These are phyloP conservation scores for Pangasius krempfi DNA, from an alignment of 2,797 vertebrate genomes.

Conservation along the genomic window DNA sequence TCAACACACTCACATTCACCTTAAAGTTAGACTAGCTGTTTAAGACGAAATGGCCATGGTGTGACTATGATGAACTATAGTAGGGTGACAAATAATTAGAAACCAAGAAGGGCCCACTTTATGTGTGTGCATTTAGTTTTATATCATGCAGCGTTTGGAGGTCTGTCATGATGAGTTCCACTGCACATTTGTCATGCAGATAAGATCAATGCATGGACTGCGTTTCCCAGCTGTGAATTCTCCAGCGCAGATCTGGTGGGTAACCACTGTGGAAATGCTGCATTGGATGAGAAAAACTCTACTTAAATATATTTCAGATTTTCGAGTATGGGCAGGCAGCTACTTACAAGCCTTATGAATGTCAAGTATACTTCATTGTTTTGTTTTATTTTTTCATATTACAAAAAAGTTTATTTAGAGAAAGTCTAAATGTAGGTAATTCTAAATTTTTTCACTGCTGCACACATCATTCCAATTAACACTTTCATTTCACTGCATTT, in stretches of 20 bases:
- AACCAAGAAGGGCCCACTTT: constrained; percentile 34
- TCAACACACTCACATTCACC: constrained; percentile 54
- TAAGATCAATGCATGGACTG: constrained; percentile 67
- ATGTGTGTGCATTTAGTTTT: constrained; percentile 60
- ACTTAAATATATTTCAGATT: constrained; percentile 43
- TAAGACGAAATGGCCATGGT: constrained; percentile 48
- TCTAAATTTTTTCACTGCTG: not conserved
- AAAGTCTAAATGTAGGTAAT: not conserved
- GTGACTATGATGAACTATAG: constrained; percentile 46
- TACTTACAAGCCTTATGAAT: not conserved
- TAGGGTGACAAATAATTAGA: constrained; percentile 56
- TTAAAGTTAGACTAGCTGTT: constrained; percentile 43
- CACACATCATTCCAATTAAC: not conserved
- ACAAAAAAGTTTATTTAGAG: not conserved
- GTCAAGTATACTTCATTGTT: no score
- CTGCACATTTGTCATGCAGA: constrained; percentile 70
- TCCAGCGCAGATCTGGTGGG: constrained; percentile 57
- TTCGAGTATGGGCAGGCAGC: not conserved
- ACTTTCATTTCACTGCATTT: not conserved
- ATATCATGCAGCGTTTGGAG: constrained; percentile 56
- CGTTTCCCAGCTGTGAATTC: constrained; percentile 57
- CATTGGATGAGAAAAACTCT: constrained; percentile 49
- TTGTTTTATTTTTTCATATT: not conserved
- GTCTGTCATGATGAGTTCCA: constrained; percentile 61
- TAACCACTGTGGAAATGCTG: constrained; percentile 48